phyloP scores from a whole-genome alignment of 2,888 invertebrate genomes.

The Cylindroiulus punctatus region DNA sequence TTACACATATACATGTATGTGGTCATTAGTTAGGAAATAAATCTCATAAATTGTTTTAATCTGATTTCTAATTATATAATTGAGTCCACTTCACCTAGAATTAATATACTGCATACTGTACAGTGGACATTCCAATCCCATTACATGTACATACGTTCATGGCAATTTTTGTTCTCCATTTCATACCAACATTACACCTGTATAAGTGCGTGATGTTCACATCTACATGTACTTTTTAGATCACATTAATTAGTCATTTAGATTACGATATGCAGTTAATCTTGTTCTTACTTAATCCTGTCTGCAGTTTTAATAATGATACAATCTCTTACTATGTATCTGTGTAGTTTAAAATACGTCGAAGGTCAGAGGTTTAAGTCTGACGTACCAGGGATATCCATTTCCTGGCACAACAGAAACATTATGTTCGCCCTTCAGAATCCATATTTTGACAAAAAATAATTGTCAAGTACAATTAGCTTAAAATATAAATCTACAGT shows the following conservation, averaged over 20 bases:
- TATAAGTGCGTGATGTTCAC: too few species aligned
- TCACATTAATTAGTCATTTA: neutral
- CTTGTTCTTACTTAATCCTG: neutral
- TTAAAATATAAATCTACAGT: too few species aligned
- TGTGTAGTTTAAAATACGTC: neutral
- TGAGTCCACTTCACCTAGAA: too few species aligned
- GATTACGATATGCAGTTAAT: neutral
- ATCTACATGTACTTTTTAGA: too few species aligned
- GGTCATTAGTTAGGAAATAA: too few species aligned
- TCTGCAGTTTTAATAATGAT: neutral
- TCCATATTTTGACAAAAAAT: neutral
- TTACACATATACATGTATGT: neutral
- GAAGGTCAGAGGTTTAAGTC: neutral
- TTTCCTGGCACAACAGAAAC: neutral
- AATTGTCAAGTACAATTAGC: neutral
- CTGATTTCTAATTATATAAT: too few species aligned
- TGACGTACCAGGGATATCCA: neutral
- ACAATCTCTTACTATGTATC: neutral
- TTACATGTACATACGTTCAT: too few species aligned
- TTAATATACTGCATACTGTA: too few species aligned
- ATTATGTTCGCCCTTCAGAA: neutral
- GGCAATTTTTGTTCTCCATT: too few species aligned
- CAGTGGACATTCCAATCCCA: too few species aligned
- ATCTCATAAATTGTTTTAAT: too few species aligned
- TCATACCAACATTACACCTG: too few species aligned